These are phyloP conservation scores for Ovis aries DNA, from an alignment of 2,113 vertebrate species.

Conservation along the genomic window DNA sequence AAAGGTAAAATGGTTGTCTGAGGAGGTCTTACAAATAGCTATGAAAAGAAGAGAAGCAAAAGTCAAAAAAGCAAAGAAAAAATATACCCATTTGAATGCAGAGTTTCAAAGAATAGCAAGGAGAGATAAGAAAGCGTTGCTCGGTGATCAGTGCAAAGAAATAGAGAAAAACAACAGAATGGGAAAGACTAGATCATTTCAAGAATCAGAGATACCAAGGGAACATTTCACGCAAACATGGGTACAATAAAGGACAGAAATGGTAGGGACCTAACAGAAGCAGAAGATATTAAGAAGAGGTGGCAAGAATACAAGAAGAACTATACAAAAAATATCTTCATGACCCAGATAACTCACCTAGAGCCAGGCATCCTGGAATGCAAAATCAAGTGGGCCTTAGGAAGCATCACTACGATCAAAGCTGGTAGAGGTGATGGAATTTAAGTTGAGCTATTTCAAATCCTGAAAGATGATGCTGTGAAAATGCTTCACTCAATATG, in stretches of 20 bases:
- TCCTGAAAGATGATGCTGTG: neutral
- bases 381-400: neutral
- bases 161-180: neutral
- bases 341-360: neutral
- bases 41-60: neutral
- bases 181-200: neutral
- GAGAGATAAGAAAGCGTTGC: neutral
- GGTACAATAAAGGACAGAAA: neutral
- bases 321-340: neutral
- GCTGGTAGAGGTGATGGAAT: neutral
- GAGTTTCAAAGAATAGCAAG: neutral
- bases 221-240: neutral
- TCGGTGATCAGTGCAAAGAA: neutral
- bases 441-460: neutral
- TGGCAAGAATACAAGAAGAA: neutral
- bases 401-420: neutral
- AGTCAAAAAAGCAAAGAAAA: neutral
- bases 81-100: neutral
- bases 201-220: neutral
- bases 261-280: neutral
- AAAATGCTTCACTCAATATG: neutral
- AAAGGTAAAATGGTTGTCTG: neutral
- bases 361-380: neutral
- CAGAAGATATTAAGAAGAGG: neutral
- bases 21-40: neutral